Evolutionary conservation across 1,140 invertebrate genomes (phyloP).

Genomic region (Acromyrmex charruanus): DNA sequence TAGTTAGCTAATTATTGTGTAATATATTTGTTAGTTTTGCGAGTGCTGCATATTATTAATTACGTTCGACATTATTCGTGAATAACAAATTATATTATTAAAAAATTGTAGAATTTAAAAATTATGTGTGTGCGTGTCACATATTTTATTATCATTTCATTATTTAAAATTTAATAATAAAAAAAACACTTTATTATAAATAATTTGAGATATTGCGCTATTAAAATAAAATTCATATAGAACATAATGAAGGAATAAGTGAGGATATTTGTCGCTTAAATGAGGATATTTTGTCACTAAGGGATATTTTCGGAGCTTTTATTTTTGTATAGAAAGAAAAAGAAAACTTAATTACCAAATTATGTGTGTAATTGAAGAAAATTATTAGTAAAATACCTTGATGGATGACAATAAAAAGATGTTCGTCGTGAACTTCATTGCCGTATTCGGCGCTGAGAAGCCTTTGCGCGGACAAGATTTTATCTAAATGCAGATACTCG

Average conservation of each 20-base stretch:
- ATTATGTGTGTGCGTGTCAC: too few species aligned
- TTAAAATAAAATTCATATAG: neutral
- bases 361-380: neutral
- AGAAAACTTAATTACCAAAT: neutral
- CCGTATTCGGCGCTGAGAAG: slow-evolving; percentile 92
- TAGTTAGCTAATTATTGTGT: too few species aligned
- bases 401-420: slow-evolving; percentile 98
- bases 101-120: too few species aligned
- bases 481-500: slow-evolving; percentile 96
- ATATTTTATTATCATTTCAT: too few species aligned
- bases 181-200: neutral
- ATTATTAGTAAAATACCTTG: slow-evolving; percentile 90
- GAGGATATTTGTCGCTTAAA: neutral
- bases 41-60: too few species aligned
- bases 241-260: neutral
- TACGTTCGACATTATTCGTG: too few species aligned
- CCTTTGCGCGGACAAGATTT: slow-evolving; percentile 94
- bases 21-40: too few species aligned
- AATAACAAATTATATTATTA: too few species aligned
- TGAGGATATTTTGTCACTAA: neutral
- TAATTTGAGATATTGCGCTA: neutral
- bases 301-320: neutral
- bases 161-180: neutral
- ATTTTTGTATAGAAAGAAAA: neutral
- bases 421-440: slow-evolving; percentile 96